Base-by-base conservation (phyloP, 1,140 invertebrate genomes). In the Anastrepha ludens region DNA sequence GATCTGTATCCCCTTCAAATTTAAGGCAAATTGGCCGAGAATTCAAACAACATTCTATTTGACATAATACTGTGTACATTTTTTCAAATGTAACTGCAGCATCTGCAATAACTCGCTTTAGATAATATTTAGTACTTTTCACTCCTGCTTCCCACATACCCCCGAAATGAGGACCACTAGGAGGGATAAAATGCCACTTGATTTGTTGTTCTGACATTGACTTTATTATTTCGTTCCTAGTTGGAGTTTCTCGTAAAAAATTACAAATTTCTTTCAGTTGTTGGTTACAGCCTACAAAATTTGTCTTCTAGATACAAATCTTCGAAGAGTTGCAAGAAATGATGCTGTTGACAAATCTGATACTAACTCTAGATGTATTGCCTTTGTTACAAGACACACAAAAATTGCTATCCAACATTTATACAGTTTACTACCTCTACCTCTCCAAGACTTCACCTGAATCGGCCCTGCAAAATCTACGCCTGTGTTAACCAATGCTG, bases 301-400 rank as follows among this genome's bases (percentile, higher is more conserved):
- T 92, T 0, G 88, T 89, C 93, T 60, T 44, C 93, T 62, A 17
- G 90, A 59, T 1, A 91, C 89, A 87, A 94, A 94, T 17, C 93
- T 87, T 47, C 88, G 67, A 8, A 94, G 90, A 8, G 91, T 89
- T 29, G 90, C 90, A 1, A 94, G 47, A 87, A 94, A 94, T 8
- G 90, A 89, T 17, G 93, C 91, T 0, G 92, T 91, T 2, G 90
- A 88, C 1, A 93, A 78, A 87, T 88, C 88, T 3, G 90, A 89
- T 0, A 91, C 89, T 0, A 90, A 15, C 85, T 93, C 91, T 2
- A 93, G 50, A 85, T 93, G 92, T 44, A 93, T 87, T 0, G 92
- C 93, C n/a, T 90, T 90, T 0, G 90, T 93, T 0, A 89, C 88
- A 0, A 91, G 86, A 87, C 93, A 94, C 0, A 93, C 90, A 87